Base-by-base conservation (phyloP, 2,113 vertebrate species). In the human (Homo sapiens) region DNA sequence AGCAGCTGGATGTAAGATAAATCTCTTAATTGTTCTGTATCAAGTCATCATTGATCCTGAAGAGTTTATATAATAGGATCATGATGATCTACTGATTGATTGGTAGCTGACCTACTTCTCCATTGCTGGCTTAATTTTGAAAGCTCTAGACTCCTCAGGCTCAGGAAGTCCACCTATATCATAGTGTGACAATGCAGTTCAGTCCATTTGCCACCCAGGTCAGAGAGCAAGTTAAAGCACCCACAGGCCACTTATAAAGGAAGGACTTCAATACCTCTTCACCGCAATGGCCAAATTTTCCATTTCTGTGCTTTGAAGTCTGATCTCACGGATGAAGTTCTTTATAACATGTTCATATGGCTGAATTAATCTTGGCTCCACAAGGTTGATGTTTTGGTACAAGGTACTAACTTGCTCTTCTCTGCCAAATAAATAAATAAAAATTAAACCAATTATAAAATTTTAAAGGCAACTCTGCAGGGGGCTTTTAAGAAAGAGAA, bases 361-460 rank as follows among this genome's bases (percentile, higher is more conserved):
- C 93, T 99, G 99, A 64, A 99, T 98, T 97, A 99, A 98, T 92
- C 99, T 98, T 87, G 99, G 99, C 98, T 99, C 99, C 10, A 99
- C 99, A 96, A 99, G 98, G 85, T 98, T 99, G 98, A 99, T 99
- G 98, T 99, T 99, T 98, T 99, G 99, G 98, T 99, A 99, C 95
- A 99, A 97, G 52, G 98, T 98, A 40, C 99, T 99, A 81, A 99
- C 99, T 98, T 99, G 99, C 32, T 99, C 99, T 92, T 98, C 98
- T 96, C 99, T 99, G 98, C 10, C 75, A 90, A 84, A 79, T 79
- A 38, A 48, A 57, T 93, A 97, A 84, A 97, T 22, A 89, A 38
- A 57, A 88, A 79, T 85, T 27, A 57, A 94, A 70, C 32, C 18
- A 81, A 70, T n/a, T 89, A 61, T 76, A 79, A 94, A 90, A 64